Base-by-base conservation (phyloP, 2,888 invertebrate genomes). In the Scaptomyza cyrtandrae region DNA sequence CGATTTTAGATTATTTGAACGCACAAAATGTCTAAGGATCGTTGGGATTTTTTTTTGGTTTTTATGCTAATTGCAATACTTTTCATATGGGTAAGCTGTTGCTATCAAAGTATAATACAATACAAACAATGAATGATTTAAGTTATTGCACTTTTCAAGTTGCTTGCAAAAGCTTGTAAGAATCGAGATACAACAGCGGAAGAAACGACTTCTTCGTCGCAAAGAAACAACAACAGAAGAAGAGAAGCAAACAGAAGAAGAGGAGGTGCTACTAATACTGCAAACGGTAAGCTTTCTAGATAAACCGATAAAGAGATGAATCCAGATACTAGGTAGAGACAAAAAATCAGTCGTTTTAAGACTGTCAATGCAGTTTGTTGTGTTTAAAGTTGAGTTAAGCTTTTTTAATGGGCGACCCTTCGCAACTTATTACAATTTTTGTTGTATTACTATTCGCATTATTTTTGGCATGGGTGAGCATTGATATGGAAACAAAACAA, bases 11-110 rank as follows among this genome's bases (percentile, higher is more conserved):
- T 33, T 13, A 16, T 33, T 73, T 53, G 16, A 16, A 41, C 46
- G 31, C 0, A 6, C 7, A 31, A 13, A 57, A 73, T 73, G 73
- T 3, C 0, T 10, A 41, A 6, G 0, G 41, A 9, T 14, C 1
- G 44, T 31, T 66, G 43, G 53, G 57, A 57, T n/a, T 9, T 62
- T 6, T 10, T 52, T 1, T 24, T 6, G 7, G 10, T 44, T 0
- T 6, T 61, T 10, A 0, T 66, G 14, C 0, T 61, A n/a, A 0
- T 57, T 1, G 0, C 37, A 11, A 52, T 66, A 43, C 35, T 59
- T 11, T 5, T 68, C 3, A 16, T 49, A 27, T 61, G 48, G 53
- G 75, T 74, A 46, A 74, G 73, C 35, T 33, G 33, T 9, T 27
- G 16, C n/a, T 39, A n/a, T 7, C 33, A 13, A 7, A 13, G 3